Evolutionary conservation across 2,113 vertebrate species (phyloP), one percentile per base, ranked within the genome.

Genomic region (Xenopus borealis): DNA sequence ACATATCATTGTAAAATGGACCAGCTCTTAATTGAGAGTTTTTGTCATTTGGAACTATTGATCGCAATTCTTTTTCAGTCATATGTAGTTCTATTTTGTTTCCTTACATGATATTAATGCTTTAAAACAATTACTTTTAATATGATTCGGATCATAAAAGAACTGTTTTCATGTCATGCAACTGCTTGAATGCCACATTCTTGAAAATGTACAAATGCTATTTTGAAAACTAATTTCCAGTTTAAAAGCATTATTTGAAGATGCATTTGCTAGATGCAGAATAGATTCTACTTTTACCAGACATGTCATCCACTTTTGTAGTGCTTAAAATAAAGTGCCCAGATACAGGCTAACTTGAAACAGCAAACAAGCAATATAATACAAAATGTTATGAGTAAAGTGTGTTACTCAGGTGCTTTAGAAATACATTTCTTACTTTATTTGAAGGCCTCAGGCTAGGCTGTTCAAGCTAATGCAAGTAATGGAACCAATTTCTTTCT

Each of bases 271-370:
- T 62, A 78, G 87, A 82, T 86, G 86, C 87, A 88, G 87, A 82
- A 88, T 85, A 81, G 82, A 84, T 89, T 88, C 89, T 70, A 77
- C 80, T 80, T 83, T 88, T 83, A 85, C 85, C 84, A 84, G 86
- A 86, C 86, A 88, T 92, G 93, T 95, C 95, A 95, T 91, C 94
- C 93, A 96, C 94, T 95, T 94, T 89, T 89, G 88, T 83, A 90
- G 89, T 82, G 88, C 91, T 94, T 92, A 92, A 95, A 95, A 93
- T 96, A 91, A 95, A 96, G 95, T 94, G 92, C 92, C 88, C 88
- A 87, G 87, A 92, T 89, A 92, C 86, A 87, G 91, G 85, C 86
- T 85, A 86, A 89, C 91, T 91, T 92, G 91, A 89, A 92, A 92
- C 89, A 92, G 91, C 93, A 93, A 93, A 94, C 94, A 94, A 92